Base-by-base conservation (phyloP, 2,113 vertebrate genomes). In the Isichthys henryi region DNA sequence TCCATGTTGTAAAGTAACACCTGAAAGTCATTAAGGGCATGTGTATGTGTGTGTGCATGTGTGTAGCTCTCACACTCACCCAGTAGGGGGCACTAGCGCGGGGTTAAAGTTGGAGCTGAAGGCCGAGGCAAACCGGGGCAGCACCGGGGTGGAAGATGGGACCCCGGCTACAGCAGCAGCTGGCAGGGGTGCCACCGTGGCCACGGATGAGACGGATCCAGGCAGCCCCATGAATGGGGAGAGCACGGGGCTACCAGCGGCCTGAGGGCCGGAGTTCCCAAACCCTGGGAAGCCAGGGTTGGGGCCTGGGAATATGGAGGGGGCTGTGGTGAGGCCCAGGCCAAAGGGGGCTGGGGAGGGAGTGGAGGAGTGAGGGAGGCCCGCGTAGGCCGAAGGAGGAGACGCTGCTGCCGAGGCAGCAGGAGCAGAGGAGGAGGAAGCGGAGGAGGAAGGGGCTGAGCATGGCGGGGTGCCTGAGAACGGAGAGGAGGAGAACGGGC, bases 91-190 rank as follows among this genome's bases (percentile, higher is more conserved):
- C 92, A 98, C 98, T 91, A 98, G 93, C 90, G 97, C 96, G 89
- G 98, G 96, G 94, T 97, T 97, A 94, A 99, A 99, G 94, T 96
- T 99, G 92, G 98, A 98, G 94, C 98, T 99, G 94, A 99, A 99
- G 2, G 98, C 97, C 2, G 98, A 99, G 5, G 98, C 97, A 48
- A 99, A 99, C 80, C 97, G 97, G 21, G 98, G 97, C 87, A 98
- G 96, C 91, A 99, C 97, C 0, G 98, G 97, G 1, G 97, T 97
- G 0, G 97, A 97, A 17, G 97, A 96, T 1, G 96, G 94, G 17
- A 95, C 93, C 9, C 95, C 95, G 0, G 96, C 95, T 0, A 91
- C 95, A 0, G 92, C 94, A 0, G 93, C 95, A 1, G 96, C 96
- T 0, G 98, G 97, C 48, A 98, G 95, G 0, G 97, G 97, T 27